Base-by-base conservation (phyloP, 2,888 invertebrate genomes). In the Chrysina gloriosa region DNA sequence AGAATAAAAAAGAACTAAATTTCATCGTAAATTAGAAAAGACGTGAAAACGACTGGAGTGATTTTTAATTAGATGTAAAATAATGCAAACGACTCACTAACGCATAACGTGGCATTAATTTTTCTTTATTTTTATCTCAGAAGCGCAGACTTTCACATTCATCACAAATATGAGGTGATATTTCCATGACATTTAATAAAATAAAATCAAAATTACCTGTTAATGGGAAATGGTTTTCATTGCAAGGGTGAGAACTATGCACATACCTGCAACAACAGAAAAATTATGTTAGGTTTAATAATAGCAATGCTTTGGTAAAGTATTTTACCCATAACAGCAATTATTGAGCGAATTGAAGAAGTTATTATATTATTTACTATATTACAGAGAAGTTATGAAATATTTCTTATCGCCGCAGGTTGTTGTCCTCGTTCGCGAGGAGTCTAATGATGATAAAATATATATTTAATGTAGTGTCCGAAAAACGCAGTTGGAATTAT, bases 121-220 rank as follows among this genome's bases (percentile, higher is more conserved):
- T 58, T 56, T 56, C 54, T 34, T 23, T 23, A 21, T 21, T 56
- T 27, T 52, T 7, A 16, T 14, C 7, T 7, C 1, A 58, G 39
- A 39, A 39, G 21, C 56, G 25, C 36, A 36, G 16, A 58, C 58
- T 58, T 58, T 58, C 58, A 58, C 58, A 58, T 58, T 58, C 39
- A 58, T 58, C 58, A 58, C 23, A 14, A 4, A 4, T 5, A 16
- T 39, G 25, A 58, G 39, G 58, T 25, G 23, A 25, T 31, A 11
- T 36, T 23, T 56, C n/a, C n/a, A n/a, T n/a, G n/a, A 23, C 1
- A 29, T 16, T 45, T 27, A 1, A 29, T 56, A 25, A 25, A 14
- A 56, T 14, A 39, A 29, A 29, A 50, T 11, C 1, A 29, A 39
- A 58, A 39, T 58, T 58, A 58, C 58, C 58, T 56, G 11, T 11